phyloP scores from a whole-genome alignment of 2,113 vertebrate genomes.

The Crotophaga sulcirostris region DNA sequence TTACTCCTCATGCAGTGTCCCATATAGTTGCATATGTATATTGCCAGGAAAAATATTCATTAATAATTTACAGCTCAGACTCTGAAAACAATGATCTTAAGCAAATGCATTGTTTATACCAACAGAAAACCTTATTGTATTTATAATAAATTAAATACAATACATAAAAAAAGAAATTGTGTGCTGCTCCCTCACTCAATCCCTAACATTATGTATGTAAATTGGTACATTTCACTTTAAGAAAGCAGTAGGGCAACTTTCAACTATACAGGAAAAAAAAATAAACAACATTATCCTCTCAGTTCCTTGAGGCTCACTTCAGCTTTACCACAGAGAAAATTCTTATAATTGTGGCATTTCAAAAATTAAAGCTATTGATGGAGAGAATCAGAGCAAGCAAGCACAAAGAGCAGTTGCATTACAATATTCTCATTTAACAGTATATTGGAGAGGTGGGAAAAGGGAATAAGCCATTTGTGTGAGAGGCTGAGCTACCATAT shows the following conservation, averaged over 20 bases:
- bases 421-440: background rate
- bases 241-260: background rate
- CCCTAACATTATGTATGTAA: background rate
- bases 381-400: conserved; percentile 6
- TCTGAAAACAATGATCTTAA: background rate
- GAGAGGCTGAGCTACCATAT: background rate
- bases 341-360: background rate
- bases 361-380: background rate
- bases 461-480: background rate
- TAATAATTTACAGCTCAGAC: background rate
- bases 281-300: background rate
- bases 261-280: background rate
- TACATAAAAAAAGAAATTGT: background rate
- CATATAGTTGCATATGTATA: background rate
- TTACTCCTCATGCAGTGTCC: background rate
- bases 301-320: background rate
- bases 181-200: background rate
- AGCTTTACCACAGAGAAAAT: background rate
- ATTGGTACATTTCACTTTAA: background rate
- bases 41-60: background rate
- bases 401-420: background rate
- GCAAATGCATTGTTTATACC: background rate
- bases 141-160: background rate
- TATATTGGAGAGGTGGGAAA: background rate
- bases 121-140: background rate